Evolutionary conservation across 2,113 vertebrate species (phyloP), one percentile per base, ranked within the genome.

Genomic region (Poeciliopsis turrubarensis): DNA sequence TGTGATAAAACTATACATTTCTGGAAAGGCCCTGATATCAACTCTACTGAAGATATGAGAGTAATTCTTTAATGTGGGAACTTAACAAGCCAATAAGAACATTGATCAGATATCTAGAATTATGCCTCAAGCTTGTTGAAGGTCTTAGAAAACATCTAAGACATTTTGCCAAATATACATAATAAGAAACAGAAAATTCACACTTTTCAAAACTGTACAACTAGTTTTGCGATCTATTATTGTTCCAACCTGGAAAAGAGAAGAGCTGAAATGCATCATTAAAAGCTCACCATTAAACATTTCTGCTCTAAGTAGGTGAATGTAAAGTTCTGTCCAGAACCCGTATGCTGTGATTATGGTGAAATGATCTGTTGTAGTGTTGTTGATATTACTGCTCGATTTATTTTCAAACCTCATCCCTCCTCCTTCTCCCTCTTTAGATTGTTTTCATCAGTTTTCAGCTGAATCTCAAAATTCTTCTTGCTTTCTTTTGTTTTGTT

Each of bases 401-500:
- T 84, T 72, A n/a, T 69, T 71, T 79, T 66, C 15, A 83, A 65
- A 14, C 41, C 8, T 22, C 12, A 11, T 69, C 11, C 26, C 37
- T 4, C 13, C 5, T 60, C 14, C 30, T 13, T 31, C n/a, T 47
- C 60, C 11, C 63, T 66, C 61, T 83, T 76, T 51, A 41, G 32
- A 72, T 72, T 41, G 54, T 76, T 62, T 78, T 68, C 63, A 26
- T 64, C n/a, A 37, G 37, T 72, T 83, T 74, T 84, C 32, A 63
- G 70, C 90, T 72, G 66, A 91, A 82, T 78, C 82, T 86, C 87
- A 76, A 91, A 82, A 82, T 76, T 86, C 77, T 89, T 34, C 84
- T 87, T 57, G 73, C 32, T 68, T 66, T 85, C 47, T 79, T 37
- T 37, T 37, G 34, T 37, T 37, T 37, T 37, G 34, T 83, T 61